Evolutionary conservation across 2,888 invertebrate species (phyloP).

Genomic region (Sericinus montela): DNA sequence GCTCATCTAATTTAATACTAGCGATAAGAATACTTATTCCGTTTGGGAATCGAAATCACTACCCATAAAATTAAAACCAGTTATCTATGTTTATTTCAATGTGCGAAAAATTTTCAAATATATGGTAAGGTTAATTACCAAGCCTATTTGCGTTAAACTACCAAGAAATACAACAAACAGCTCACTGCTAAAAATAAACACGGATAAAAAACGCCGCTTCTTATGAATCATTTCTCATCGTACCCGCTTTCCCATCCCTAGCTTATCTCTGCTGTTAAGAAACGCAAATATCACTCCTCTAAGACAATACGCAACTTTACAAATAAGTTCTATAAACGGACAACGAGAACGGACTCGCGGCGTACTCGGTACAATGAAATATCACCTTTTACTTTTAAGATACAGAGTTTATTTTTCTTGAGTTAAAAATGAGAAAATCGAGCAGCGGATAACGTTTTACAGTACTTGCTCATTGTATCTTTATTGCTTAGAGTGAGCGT

Average conservation of each 20-base stretch:
- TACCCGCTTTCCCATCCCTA: slow-evolving; percentile 46
- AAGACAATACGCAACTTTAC: slow-evolving; percentile 67
- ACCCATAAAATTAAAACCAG: too few relatives aligned
- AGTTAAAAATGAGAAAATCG: slow-evolving; percentile 30
- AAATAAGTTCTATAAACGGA: slow-evolving; percentile 58
- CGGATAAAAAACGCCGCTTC: slow-evolving; percentile 32
- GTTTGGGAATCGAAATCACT: too few relatives aligned
- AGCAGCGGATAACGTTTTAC: slow-evolving; percentile 47
- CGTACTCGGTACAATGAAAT: slow-evolving; percentile 21
- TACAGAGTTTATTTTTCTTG: slow-evolving; percentile 27
- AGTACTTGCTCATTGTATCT: slow-evolving; percentile 67
- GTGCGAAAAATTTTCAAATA: background rate
- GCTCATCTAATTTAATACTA: too few relatives aligned
- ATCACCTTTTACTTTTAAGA: slow-evolving; percentile 20
- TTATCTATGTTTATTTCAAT: too few relatives aligned
- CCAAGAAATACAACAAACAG: slow-evolving; percentile 40
- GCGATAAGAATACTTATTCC: too few relatives aligned
- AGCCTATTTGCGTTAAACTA: slow-evolving; percentile 25
- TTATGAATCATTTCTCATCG: slow-evolving; percentile 33
- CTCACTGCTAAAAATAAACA: slow-evolving; percentile 58
- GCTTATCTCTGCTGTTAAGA: slow-evolving; percentile 52
- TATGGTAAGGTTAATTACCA: slow-evolving; percentile 1
- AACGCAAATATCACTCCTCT: slow-evolving; percentile 57
- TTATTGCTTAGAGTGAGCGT: slow-evolving; percentile 67
- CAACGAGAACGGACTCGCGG: slow-evolving; percentile 37